phyloP scores from a whole-genome alignment of 2,888 invertebrate genomes.

The Capitulum mitella region DNA sequence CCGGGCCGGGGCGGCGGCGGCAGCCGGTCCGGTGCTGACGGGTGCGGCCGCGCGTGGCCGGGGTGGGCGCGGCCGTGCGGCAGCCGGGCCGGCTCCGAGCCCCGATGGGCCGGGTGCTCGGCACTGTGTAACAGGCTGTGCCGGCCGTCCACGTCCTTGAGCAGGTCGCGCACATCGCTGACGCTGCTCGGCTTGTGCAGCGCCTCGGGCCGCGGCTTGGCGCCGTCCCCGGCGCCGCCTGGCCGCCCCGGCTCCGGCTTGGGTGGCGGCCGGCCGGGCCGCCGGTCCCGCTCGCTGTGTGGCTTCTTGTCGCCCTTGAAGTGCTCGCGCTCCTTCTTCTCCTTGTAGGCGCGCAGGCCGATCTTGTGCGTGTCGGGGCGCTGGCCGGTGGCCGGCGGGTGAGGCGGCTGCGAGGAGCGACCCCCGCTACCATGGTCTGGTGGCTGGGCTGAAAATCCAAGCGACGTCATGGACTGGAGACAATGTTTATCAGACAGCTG shows the following conservation, averaged over 20 bases:
- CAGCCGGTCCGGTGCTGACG: background rate
- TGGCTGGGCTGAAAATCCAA: too few relatives aligned
- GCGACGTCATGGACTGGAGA: too few relatives aligned
- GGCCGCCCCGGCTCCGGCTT: background rate
- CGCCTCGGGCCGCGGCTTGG: background rate
- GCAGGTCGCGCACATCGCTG: constrained; percentile 10
- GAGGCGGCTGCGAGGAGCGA: background rate
- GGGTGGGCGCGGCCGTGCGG: background rate
- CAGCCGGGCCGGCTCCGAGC: background rate
- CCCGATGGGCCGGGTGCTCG: background rate
- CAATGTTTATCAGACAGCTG: too few relatives aligned
- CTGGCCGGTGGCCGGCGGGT: background rate
- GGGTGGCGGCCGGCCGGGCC: background rate
- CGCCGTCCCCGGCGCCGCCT: background rate
- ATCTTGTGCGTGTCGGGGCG: constrained; percentile 31
- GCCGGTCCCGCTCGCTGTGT: background rate
- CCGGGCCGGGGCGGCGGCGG: background rate
- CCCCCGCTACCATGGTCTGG: constrained; percentile 11
- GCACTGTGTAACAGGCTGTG: background rate
- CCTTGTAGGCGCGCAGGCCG: constrained; percentile 33
- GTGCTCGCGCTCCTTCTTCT: constrained; percentile 34
- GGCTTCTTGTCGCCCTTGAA: constrained; percentile 32
- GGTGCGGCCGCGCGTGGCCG: background rate
- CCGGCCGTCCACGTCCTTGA: constrained; percentile 1
- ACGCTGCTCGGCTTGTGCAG: constrained; percentile 7